phyloP scores from a whole-genome alignment of 2,888 invertebrate genomes.

The Tetranychus piercei region DNA sequence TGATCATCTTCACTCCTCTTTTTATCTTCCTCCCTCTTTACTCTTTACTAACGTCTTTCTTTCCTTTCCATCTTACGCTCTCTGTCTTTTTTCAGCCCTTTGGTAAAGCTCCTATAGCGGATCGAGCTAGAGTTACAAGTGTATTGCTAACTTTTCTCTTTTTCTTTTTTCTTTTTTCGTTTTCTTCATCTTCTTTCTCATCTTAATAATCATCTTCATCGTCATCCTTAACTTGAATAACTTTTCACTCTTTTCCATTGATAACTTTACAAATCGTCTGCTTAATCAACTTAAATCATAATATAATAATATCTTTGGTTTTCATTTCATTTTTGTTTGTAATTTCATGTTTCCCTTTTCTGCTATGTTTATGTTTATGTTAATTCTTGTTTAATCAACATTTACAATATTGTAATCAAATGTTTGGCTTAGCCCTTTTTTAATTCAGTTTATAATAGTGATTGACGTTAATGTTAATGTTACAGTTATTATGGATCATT shows the following conservation, averaged over 20 bases:
- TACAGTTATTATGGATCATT: too few species aligned
- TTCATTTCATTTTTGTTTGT: not conserved
- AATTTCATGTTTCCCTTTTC: not conserved
- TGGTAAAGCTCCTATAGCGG: not conserved
- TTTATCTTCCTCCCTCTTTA: not conserved
- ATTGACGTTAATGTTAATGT: too few species aligned
- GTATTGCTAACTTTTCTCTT: not conserved
- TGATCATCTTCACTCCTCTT: not conserved
- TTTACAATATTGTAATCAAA: too few species aligned
- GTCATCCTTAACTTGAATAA: not conserved
- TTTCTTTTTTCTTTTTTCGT: not conserved
- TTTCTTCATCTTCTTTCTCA: not conserved
- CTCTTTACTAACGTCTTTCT: not conserved
- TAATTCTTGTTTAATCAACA: too few species aligned
- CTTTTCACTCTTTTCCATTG: not conserved
- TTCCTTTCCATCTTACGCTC: not conserved
- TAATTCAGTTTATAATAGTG: too few species aligned
- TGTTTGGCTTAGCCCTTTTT: too few species aligned
- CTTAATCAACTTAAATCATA: not conserved
- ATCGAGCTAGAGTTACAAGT: not conserved
- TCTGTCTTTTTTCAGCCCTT: not conserved
- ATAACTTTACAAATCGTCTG: not conserved
- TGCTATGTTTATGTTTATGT: not conserved
- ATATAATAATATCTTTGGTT: not conserved
- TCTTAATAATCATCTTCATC: not conserved